A percentile compares a stretch with the other conserved stretches of the same genome.
Conservation (phyloP, 2,888 invertebrate species). For the Macrophya annulata region DNA sequence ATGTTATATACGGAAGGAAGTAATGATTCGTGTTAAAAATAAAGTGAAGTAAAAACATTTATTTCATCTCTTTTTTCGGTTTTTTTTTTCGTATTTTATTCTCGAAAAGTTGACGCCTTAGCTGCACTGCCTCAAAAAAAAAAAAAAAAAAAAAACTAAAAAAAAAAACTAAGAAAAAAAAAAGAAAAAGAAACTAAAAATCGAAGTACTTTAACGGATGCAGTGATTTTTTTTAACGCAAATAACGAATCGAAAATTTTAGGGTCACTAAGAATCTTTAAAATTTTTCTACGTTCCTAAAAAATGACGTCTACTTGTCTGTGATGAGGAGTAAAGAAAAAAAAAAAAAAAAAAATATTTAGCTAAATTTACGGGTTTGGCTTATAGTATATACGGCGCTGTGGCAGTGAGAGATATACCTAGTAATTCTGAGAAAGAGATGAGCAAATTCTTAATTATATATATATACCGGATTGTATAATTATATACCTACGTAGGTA, state of each 20-base stretch:
- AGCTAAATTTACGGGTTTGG: conserved; percentile 1
- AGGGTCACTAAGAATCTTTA: background rate
- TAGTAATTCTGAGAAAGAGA: background rate
- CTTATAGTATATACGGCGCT: background rate
- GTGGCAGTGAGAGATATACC: background rate
- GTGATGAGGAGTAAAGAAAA: conserved; percentile 1
- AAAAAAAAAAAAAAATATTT: background rate
- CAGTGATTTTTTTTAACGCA: background rate
- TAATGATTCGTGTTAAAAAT: background rate
- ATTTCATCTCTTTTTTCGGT: background rate
- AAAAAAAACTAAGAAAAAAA: background rate
- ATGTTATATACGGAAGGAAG: background rate
- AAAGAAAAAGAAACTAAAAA: background rate
- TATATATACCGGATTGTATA: background rate
- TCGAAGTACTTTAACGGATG: background rate
- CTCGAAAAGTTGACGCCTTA: background rate
- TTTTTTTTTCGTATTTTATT: background rate
- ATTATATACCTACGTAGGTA: background rate
- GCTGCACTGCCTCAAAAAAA: conserved; percentile 1
- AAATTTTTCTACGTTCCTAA: conserved; percentile 12
- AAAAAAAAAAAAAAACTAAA: background rate
- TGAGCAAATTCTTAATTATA: background rate
- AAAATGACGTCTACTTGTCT: conserved; percentile 14
- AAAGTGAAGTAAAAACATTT: background rate
- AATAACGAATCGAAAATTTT: background rate